Evolutionary conservation across 2,113 vertebrate genomes (phyloP), one percentile per base, ranked within the genome.

Genomic region (Tachuris rubrigastra): DNA sequence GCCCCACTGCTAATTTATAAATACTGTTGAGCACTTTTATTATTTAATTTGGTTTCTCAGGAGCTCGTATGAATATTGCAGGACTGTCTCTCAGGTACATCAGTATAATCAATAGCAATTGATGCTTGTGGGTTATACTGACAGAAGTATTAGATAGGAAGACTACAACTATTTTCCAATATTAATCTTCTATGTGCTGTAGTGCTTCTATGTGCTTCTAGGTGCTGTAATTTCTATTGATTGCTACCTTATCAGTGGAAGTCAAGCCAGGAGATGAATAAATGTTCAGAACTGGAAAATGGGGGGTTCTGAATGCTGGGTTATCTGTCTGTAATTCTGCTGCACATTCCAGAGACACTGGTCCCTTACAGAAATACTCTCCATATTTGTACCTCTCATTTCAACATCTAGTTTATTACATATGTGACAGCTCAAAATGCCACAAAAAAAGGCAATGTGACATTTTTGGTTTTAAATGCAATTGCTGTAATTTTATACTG

Each of bases 141-240:
- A 21, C 69, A 82, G 27, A 79, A 50, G 6, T 59, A 68, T 49
- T 83, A 6, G 0, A 75, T n/a, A 55, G 60, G 50, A 90, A 93
- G 33, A 9, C 67, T 78, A 72, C 52, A 72, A 12, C 49, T 68
- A 18, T 59, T 62, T 92, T 65, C 68, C 79, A 71, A 10, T 94
- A 90, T 50, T 88, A 47, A 87, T 84, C 42, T 67, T 47, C 55
- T 42, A 1, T 42, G 53, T 46, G 31, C 44, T 74, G 12, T 37
- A 30, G 37, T 20, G 77, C 31, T 59, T 50, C 63, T 60, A n/a
- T 37, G 35, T 75, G 77, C 74, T 49, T 53, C 66, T 72, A 55
- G 35, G n/a, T 78, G 77, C 77, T 87, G 18, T 71, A 85, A 75
- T 76, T 92, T 83, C 85, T 72, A 89, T 78, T 47, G 92, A 93